phyloP scores from a whole-genome alignment of 2,113 vertebrate genomes.

The Xenus cinereus region DNA sequence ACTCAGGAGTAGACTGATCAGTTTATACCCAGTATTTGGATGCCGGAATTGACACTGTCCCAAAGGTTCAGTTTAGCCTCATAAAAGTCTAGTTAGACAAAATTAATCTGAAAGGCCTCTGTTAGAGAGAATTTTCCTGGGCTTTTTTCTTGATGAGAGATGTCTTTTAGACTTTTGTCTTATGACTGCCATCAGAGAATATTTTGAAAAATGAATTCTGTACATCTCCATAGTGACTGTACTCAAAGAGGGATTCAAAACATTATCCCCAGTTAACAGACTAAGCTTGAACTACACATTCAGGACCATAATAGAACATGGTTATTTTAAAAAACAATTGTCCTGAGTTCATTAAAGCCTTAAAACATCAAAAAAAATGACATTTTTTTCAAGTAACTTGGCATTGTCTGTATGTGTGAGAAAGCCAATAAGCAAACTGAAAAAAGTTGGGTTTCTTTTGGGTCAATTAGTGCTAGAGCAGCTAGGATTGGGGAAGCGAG shows the following conservation, averaged over 20 bases:
- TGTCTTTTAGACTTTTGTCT: neutral
- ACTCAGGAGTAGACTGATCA: neutral
- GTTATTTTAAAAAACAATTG: neutral
- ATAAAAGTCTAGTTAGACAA: neutral
- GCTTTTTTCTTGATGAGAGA: neutral
- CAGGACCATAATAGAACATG: neutral
- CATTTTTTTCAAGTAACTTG: neutral
- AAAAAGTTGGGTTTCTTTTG: neutral
- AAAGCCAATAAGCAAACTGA: neutral
- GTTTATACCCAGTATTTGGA: neutral
- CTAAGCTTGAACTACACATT: neutral
- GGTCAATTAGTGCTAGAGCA: neutral
- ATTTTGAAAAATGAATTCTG: neutral
- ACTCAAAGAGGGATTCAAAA: neutral
- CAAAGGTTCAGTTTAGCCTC: neutral
- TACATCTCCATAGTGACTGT: neutral
- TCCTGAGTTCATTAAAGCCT: neutral
- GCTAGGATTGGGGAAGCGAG: neutral
- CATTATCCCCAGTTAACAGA: neutral
- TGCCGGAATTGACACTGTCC: neutral
- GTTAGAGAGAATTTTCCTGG: neutral
- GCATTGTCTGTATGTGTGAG: neutral
- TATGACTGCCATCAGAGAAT: neutral
- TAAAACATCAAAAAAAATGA: fast-evolving
- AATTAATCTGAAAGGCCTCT: neutral